Evolutionary conservation across 1,140 invertebrate genomes (phyloP).

Genomic region (Hyphantria cunea): DNA sequence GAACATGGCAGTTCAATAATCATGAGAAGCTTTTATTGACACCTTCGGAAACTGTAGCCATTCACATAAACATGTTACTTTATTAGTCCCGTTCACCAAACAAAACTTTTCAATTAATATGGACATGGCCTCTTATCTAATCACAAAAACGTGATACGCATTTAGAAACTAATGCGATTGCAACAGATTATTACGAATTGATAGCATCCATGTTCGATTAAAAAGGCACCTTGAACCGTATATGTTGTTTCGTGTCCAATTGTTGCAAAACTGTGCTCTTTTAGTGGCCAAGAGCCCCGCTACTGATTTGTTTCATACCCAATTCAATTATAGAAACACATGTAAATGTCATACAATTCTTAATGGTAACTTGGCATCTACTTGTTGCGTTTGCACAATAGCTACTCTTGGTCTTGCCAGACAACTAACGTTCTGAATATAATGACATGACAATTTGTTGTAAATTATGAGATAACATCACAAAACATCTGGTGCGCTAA

Average conservation of each 20-base stretch:
- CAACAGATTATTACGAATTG: conserved; percentile 40
- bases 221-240: conserved; percentile 57
- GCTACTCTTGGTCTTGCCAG: no score
- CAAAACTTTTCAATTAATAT: conserved; percentile 33
- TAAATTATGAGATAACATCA: no score
- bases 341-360: conserved; percentile 64
- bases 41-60: no score
- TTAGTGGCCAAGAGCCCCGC: conserved; percentile 31
- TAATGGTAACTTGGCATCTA: conserved; percentile 48
- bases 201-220: conserved; percentile 37
- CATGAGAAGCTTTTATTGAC: no score
- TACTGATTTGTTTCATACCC: conserved; percentile 58
- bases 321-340: conserved; percentile 70
- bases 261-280: conserved; percentile 49
- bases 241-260: conserved; percentile 45
- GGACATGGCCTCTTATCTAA: conserved; percentile 36
- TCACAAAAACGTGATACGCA: conserved; percentile 37
- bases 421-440: no score
- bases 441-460: no score
- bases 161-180: conserved; percentile 36
- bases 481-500: no score
- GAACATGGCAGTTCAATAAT: no score
- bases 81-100: background rate
- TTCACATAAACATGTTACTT: no score
- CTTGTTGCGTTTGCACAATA: conserved; percentile 47